Evolutionary conservation across 2,888 invertebrate genomes (phyloP).

Genomic region (Liodrosophila aerea): DNA sequence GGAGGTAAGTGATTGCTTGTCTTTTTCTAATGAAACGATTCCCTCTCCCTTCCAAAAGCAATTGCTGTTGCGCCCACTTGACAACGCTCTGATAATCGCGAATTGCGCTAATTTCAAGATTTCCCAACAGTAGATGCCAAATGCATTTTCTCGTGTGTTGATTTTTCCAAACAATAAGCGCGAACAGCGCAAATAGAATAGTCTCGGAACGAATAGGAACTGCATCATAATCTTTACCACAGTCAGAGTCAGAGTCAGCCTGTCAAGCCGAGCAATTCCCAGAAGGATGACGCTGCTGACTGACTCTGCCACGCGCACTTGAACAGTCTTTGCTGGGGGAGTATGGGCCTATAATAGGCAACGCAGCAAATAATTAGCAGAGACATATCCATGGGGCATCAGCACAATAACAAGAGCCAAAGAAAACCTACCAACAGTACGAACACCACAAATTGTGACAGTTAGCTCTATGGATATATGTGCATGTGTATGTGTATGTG

Average conservation of each 20-base stretch:
- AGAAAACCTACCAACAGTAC: slow-evolving; percentile 27
- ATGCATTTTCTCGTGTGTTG: slow-evolving; percentile 68
- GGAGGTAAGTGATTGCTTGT: slow-evolving; percentile 73
- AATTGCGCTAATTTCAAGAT: slow-evolving; percentile 82
- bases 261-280: slow-evolving; percentile 62
- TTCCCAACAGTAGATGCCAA: slow-evolving; percentile 76
- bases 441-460: slow-evolving; percentile 43
- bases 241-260: slow-evolving; percentile 21
- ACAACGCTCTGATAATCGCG: slow-evolving; percentile 81
- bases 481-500: slow-evolving; percentile 4
- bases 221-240: slow-evolving; percentile 18
- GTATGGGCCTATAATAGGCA: slow-evolving; percentile 44
- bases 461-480: slow-evolving; percentile 19
- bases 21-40: slow-evolving; percentile 60
- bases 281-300: slow-evolving; percentile 61
- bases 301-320: slow-evolving; percentile 61
- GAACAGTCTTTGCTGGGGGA: slow-evolving; percentile 43
- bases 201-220: slow-evolving; percentile 36
- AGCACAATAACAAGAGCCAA: slow-evolving; percentile 13
- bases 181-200: slow-evolving; percentile 71
- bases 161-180: slow-evolving; percentile 78
- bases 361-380: slow-evolving; percentile 8
- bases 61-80: slow-evolving; percentile 62
- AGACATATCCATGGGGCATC: slow-evolving; percentile 1
- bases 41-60: slow-evolving; percentile 30